A percentile compares a stretch with the other conserved stretches of the same genome.
phyloP scores from a whole-genome alignment of 2,797 vertebrate genomes.

The Sebastes elongatus region DNA sequence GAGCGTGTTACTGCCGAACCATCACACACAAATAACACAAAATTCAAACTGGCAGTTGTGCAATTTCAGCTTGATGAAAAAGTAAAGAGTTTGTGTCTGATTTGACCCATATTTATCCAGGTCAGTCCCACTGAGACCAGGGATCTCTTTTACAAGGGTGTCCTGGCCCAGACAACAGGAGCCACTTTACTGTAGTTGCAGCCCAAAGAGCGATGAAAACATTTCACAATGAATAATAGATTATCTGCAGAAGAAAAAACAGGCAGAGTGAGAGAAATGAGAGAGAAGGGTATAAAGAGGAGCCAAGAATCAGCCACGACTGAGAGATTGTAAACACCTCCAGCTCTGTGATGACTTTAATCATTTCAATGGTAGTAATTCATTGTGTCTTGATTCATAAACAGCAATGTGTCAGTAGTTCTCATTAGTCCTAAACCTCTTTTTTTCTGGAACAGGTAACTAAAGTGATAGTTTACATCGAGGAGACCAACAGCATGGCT shows the following conservation, averaged over 20 bases:
- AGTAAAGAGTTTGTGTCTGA: constrained; percentile 5
- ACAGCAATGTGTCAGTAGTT: not conserved
- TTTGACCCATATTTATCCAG: constrained; percentile 56
- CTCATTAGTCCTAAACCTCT: not conserved
- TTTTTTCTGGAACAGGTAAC: constrained; percentile 76
- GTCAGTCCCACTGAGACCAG: constrained; percentile 37
- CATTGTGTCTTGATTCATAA: not conserved
- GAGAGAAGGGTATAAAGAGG: not conserved
- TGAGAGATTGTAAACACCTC: constrained; percentile 11
- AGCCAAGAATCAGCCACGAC: not conserved
- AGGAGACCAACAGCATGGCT: constrained; percentile 92
- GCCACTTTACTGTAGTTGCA: constrained; percentile 43
- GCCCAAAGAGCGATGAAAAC: constrained; percentile 46
- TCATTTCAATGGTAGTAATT: not conserved
- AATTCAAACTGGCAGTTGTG: constrained; percentile 8
- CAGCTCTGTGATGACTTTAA: not conserved
- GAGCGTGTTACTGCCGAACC: not conserved
- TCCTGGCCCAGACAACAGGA: constrained; percentile 35
- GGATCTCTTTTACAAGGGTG: constrained; percentile 36
- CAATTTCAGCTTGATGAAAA: constrained; percentile 20
- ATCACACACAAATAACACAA: not conserved
- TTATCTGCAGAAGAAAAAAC: constrained; percentile 16
- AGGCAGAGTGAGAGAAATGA: constrained; percentile 6
- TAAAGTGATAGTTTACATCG: constrained; percentile 95
- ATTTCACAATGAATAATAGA: constrained; percentile 60